Evolutionary conservation across 2,113 vertebrate species (phyloP), one percentile per base, ranked within the genome.

Genomic region (Chitala chitala): DNA sequence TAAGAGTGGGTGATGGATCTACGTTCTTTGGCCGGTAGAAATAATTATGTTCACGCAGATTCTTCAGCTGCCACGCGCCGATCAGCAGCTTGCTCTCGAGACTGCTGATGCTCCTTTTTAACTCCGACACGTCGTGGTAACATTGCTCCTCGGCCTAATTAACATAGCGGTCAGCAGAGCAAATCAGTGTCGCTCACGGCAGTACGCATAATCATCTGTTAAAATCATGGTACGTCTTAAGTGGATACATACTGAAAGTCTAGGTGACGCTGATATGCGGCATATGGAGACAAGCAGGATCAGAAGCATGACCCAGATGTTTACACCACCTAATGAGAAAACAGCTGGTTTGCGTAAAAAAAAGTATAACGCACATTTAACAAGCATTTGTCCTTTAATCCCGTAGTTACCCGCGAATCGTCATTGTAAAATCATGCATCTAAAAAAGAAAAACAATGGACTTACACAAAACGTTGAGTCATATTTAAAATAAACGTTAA

Each of bases 51-150:
- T 20, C 86, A 66, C 84, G 81, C 74, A 96, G 83, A 77, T 93
- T 86, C 51, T 88, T 88, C 61, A 94, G 77, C 58, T 90, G 91
- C 85, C 92, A 87, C 26, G 88, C 86, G 5, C 82, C 85, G 0
- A 94, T 80, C 53, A 90, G 77, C 76, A 93, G 83, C 75, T 86
- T 76, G 68, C 91, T 88, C 76, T 95, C 86, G 74, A 95, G 88
- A 1, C 79, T 87, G 71, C 82, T 84, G 71, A 94, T 88, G 63
- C 77, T 93, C 40, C 81, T 81, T 42, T 78, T 91, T 15, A 96
- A 88, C 81, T 84, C 87, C 61, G 64, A 79, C 66, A 91, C 79
- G 50, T 94, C 91, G 22, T 84, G 64, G 9, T 82, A 76, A 44
- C 94, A 96, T 6, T 72, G 77, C 20, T 90, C 87, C 59, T 78